Evolutionary conservation across 23 tunicate species (phyloP).

Genomic region (Phallusia fumigata): DNA sequence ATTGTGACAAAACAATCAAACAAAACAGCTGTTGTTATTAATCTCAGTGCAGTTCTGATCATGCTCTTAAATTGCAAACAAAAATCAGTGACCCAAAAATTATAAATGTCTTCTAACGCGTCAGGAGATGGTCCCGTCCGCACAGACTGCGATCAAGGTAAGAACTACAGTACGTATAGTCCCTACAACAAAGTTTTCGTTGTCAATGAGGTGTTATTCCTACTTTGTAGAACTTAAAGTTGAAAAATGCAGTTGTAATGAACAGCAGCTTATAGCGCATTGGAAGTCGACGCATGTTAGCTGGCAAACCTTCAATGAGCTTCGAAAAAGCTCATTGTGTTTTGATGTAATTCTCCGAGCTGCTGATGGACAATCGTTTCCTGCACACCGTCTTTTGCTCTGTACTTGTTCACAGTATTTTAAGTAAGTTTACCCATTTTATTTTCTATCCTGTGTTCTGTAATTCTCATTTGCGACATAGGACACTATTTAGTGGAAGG

Average conservation of each 20-base stretch:
- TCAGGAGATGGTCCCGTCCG: constrained; percentile 62
- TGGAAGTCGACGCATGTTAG: constrained; percentile 65
- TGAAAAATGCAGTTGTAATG: not conserved
- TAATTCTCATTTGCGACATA: not conserved
- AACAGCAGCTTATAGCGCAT: not conserved
- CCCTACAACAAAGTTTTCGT: too few species aligned
- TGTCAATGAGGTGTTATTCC: too few species aligned
- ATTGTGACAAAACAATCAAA: not conserved
- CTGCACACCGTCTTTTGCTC: constrained; percentile 75
- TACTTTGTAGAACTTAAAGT: not conserved
- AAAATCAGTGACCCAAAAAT: too few species aligned
- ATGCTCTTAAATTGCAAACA: not conserved
- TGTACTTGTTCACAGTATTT: constrained; percentile 85
- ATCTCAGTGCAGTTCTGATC: not conserved
- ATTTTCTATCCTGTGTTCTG: not conserved
- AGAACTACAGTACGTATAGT: not conserved
- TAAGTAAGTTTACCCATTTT: constrained; percentile 29
- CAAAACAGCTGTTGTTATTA: constrained; percentile 7
- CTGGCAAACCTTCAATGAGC: constrained; percentile 66
- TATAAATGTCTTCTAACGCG: constrained; percentile 50
- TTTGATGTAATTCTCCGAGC: constrained; percentile 67
- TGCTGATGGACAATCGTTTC: constrained; percentile 42
- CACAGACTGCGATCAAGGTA: not conserved
- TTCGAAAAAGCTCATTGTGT: constrained; percentile 51
- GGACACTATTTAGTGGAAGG: constrained; percentile 86